A percentile compares a stretch with the other conserved stretches of the same genome.
Conservation (phyloP, 2,888 invertebrate genomes). For the Hypsopygia costalis region DNA sequence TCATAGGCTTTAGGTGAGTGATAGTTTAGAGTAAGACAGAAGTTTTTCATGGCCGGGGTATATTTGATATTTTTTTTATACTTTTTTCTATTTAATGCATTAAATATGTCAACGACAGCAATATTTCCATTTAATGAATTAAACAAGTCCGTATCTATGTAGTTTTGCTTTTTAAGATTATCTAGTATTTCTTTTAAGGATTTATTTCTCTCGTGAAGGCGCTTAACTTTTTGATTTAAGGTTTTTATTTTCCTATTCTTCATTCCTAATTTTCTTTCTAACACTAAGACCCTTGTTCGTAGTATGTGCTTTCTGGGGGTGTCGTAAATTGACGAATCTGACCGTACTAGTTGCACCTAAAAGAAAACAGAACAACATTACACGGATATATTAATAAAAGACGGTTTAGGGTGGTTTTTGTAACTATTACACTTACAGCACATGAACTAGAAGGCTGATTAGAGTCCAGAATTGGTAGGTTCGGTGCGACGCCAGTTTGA, state of each 20-base stretch:
- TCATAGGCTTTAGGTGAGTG: constrained; percentile 7
- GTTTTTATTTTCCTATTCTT: constrained; percentile 15
- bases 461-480: constrained; percentile 1
- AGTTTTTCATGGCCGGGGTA: not conserved
- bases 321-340: constrained; percentile 7
- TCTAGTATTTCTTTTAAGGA: constrained; percentile 13
- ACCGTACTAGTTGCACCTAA: constrained; percentile 4
- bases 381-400: too few relatives aligned
- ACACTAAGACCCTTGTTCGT: constrained; percentile 3
- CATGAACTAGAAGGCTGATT: too few relatives aligned
- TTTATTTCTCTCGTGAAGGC: constrained; percentile 13
- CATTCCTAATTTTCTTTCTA: constrained; percentile 9
- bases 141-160: constrained; percentile 11
- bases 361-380: not conserved
- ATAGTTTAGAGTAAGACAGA: not conserved
- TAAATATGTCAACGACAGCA: constrained; percentile 6
- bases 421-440: too few relatives aligned
- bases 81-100: constrained; percentile 3
- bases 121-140: constrained; percentile 10
- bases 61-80: not conserved
- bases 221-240: constrained; percentile 16
- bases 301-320: constrained; percentile 10
- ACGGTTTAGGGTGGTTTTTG: too few relatives aligned
- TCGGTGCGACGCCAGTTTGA: not conserved
- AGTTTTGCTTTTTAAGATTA: constrained; percentile 12